Conservation (phyloP, 2,113 vertebrate genomes). For the Amphilophus citrinellus region DNA sequence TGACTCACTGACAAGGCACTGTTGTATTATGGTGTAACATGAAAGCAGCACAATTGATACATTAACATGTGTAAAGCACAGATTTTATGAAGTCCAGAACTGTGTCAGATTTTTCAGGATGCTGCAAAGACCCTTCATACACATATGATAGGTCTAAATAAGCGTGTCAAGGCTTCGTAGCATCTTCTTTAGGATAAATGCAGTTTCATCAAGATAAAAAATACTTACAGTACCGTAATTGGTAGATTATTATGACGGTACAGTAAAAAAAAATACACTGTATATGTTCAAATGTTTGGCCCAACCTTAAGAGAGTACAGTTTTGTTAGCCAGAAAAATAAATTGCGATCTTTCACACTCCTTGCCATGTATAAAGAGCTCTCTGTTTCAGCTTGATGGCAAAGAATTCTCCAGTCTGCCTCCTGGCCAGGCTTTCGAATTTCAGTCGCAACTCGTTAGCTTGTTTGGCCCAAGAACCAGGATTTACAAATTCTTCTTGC, state of each 20-base stretch:
- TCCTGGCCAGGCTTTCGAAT: constrained; percentile 45
- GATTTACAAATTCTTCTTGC: constrained; percentile 61
- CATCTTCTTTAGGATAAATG: neutral
- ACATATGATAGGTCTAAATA: neutral
- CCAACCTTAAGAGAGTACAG: constrained; percentile 17
- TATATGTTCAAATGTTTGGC: constrained; percentile 1
- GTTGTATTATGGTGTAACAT: neutral
- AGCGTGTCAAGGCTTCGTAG: neutral
- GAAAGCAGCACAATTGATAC: neutral
- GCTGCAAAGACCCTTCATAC: too few species aligned
- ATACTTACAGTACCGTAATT: neutral
- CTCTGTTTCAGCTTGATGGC: constrained; percentile 44
- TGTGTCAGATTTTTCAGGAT: neutral
- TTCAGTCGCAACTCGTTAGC: constrained; percentile 51
- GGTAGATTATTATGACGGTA: neutral
- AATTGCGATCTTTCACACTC: constrained; percentile 21
- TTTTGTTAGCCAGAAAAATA: constrained; percentile 10
- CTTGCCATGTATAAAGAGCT: constrained; percentile 27
- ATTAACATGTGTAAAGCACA: neutral
- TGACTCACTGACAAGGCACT: neutral
- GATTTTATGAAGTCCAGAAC: neutral
- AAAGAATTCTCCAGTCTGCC: constrained; percentile 48
- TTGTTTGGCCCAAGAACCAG: constrained; percentile 54
- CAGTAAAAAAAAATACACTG: neutral
- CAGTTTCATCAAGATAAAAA: neutral